Conservation (phyloP, 2,113 vertebrate species). For the Limnothrissa miodon region DNA sequence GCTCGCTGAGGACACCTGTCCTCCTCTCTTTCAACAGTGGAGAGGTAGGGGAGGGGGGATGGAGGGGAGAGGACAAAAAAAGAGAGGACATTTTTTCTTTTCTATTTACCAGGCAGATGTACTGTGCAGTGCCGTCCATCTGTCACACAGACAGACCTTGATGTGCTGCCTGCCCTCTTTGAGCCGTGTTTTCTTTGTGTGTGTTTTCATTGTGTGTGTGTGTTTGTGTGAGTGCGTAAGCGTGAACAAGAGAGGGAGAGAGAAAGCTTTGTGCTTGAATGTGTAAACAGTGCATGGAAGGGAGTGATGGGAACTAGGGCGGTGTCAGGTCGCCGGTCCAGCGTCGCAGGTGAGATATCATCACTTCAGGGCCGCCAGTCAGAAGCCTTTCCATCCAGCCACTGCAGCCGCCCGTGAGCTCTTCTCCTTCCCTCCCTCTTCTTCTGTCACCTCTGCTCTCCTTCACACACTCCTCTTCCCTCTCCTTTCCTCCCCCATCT, state of each 20-base stretch:
- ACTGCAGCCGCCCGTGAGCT: not conserved
- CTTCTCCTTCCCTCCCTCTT: not conserved
- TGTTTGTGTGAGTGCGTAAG: not conserved
- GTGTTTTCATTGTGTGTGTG: not conserved
- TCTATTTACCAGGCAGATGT: not conserved
- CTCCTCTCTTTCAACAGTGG: not conserved
- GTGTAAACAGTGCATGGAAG: not conserved
- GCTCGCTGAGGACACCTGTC: conserved; percentile 9
- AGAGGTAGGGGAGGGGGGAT: not conserved
- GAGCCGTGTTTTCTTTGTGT: not conserved
- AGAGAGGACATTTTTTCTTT: not conserved
- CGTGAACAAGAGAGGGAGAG: not conserved
- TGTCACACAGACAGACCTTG: not conserved
- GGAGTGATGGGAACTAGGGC: not conserved
- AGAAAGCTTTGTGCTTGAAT: not conserved
- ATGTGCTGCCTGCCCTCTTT: conserved; percentile 1
- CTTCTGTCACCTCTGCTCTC: conserved; percentile 15
- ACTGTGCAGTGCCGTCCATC: not conserved
- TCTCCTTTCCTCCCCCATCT: not conserved
- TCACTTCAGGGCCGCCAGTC: conserved; percentile 22
- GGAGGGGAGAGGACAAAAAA: not conserved
- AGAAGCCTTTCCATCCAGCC: not conserved
- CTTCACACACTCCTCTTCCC: not conserved
- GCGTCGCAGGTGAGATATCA: conserved; percentile 11
- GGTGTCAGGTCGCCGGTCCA: not conserved